phyloP scores from a whole-genome alignment of 2,888 invertebrate genomes.

The Luperina testacea region DNA sequence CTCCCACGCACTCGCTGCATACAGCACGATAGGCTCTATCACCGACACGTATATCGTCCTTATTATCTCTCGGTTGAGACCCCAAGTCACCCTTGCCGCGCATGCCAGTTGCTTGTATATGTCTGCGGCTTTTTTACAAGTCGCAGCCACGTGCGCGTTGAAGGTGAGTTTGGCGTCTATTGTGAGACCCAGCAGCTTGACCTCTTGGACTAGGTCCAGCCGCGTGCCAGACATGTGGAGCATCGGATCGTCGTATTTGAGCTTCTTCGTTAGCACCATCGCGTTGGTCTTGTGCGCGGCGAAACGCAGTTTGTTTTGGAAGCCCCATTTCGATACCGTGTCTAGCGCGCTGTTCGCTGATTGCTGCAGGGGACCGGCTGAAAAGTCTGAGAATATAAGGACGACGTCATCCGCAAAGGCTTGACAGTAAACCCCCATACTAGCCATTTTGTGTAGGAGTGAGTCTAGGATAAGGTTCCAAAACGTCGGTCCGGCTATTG shows the following conservation, averaged over 20 bases:
- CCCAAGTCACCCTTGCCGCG: background rate
- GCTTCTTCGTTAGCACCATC: background rate
- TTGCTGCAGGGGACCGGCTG: background rate
- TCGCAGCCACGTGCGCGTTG: background rate
- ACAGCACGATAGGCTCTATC: constrained; percentile 19
- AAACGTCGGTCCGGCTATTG: background rate
- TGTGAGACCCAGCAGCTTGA: background rate
- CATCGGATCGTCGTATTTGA: background rate
- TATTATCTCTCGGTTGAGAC: background rate
- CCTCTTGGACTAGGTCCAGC: background rate
- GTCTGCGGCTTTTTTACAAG: background rate
- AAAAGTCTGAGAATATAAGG: constrained; percentile 1
- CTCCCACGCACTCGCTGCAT: constrained; percentile 7
- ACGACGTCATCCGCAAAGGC: constrained; percentile 34
- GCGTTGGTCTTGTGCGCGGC: background rate
- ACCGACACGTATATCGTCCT: constrained; percentile 11
- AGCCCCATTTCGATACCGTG: constrained; percentile 17
- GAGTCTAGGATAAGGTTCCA: constrained; percentile 23
- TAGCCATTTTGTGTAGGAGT: constrained; percentile 4
- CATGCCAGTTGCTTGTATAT: background rate
- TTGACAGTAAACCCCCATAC: constrained; percentile 8
- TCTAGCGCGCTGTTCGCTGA: constrained; percentile 3
- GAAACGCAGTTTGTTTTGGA: background rate
- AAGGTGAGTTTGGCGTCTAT: background rate
- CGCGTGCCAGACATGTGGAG: background rate